Percentiles rank a stretch among this genome's conserved stretches.
phyloP scores from a whole-genome alignment of 2,888 invertebrate species.

The Dendrolimus houi region DNA sequence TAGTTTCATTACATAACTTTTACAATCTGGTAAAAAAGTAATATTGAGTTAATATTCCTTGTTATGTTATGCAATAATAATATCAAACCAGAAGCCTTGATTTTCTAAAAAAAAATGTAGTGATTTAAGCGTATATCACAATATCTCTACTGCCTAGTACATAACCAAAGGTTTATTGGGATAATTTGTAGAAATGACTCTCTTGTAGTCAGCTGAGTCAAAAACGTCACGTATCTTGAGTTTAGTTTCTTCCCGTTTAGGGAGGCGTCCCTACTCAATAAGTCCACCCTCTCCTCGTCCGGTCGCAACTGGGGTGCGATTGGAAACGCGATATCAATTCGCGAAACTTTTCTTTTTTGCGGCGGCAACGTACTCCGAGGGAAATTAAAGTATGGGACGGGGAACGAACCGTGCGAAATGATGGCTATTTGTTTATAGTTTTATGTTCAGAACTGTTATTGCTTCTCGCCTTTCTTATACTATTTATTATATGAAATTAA shows the following conservation, averaged over 20 bases:
- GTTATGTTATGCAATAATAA: no score
- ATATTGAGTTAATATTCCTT: no score
- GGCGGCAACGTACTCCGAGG: constrained; percentile 19
- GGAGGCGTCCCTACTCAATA: background rate
- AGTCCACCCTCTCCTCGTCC: constrained; percentile 10
- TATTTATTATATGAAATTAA: no score
- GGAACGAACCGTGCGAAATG: constrained; percentile 16
- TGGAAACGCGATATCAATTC: constrained; percentile 51
- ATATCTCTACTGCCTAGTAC: background rate
- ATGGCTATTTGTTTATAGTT: constrained; percentile 11
- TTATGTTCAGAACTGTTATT: no score
- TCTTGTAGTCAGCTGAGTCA: background rate
- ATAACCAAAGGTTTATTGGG: background rate
- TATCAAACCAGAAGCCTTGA: no score
- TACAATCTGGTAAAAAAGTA: no score
- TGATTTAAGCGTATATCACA: background rate
- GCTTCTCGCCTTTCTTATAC: no score
- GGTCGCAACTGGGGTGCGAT: constrained; percentile 33
- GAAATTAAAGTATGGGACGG: constrained; percentile 39
- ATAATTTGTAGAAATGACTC: background rate
- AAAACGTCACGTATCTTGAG: background rate
- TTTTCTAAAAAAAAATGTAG: no score
- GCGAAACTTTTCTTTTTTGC: constrained; percentile 39
- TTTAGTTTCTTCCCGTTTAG: background rate
- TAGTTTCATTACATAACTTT: no score